Evolutionary conservation across 2,113 vertebrate genomes (phyloP), one percentile per base, ranked within the genome.

Genomic region (Saimiri boliviensis): DNA sequence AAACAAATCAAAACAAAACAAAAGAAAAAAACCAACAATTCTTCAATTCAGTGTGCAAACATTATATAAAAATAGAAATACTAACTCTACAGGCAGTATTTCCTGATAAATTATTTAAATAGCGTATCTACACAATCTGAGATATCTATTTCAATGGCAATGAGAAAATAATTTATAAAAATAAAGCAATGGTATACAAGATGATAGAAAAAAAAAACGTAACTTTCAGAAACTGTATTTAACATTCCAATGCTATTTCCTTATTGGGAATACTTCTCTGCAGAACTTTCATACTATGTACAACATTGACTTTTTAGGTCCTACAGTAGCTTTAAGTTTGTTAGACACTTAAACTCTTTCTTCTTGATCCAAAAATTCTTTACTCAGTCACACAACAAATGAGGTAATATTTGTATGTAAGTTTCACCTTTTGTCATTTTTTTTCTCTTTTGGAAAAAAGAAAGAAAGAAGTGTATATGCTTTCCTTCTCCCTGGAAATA

Each of bases 71-170:
- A 99, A 99, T 99, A 99, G 99, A 99, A 99, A 99, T 98, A 99
- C 99, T 99, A 99, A 99, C 99, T 98, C 99, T 99, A 99, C 98
- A 99, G 99, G 99, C 99, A 99, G 99, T 99, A 99, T 99, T 99
- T 99, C 99, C 98, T 98, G 99, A 99, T 99, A 99, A 99, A 99
- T 99, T 99, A 99, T 99, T 99, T 99, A 99, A 99, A 99, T 99
- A 99, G 99, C 99, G 92, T 99, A 99, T 99, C 99, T 99, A 99
- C 99, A 99, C 98, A 99, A 98, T 97, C 99, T 98, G 98, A 99
- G 99, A 99, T 98, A 99, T 98, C 99, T 99, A 98, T 98, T 99
- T 98, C 98, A 99, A 99, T 98, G 98, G 98, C 98, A 99, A 98
- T 98, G 98, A 99, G 98, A 99, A 99, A 99, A 99, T 99, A 99